Evolutionary conservation across 2,113 vertebrate species (phyloP).

Genomic region (Microcebus jonahi): DNA sequence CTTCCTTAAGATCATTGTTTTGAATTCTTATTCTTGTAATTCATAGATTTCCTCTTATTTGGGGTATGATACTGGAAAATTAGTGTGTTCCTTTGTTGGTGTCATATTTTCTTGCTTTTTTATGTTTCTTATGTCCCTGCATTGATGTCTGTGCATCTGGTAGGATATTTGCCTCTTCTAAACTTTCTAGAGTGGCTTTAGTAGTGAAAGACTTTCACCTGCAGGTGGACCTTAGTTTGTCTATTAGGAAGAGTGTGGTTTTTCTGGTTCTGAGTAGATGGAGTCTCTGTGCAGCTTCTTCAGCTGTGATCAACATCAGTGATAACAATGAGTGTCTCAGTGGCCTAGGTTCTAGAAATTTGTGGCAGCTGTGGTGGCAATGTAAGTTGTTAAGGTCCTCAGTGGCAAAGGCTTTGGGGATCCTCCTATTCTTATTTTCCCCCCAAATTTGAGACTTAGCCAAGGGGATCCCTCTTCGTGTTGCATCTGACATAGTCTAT

Average conservation of each 20-base stretch:
- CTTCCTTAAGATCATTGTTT: not conserved
- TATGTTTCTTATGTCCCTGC: not conserved
- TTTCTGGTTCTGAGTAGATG: not conserved
- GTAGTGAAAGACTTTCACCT: not conserved
- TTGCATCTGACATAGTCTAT: not conserved
- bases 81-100: not conserved
- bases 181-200: not conserved
- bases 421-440: not conserved
- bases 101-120: not conserved
- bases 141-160: not conserved
- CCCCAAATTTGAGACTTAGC: not conserved
- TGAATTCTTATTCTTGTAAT: not conserved
- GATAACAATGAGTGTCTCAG: not conserved
- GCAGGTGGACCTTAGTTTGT: not conserved
- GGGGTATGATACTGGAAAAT: not conserved
- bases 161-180: not conserved
- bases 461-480: not conserved
- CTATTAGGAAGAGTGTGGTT: not conserved
- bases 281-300: not conserved
- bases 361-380: not conserved
- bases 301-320: not conserved
- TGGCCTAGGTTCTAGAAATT: not conserved
- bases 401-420: not conserved
- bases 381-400: not conserved
- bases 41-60: not conserved